These are phyloP conservation scores for Passerculus sandwichensis DNA, from an alignment of 2,797 vertebrate genomes.

Conservation along the genomic window DNA sequence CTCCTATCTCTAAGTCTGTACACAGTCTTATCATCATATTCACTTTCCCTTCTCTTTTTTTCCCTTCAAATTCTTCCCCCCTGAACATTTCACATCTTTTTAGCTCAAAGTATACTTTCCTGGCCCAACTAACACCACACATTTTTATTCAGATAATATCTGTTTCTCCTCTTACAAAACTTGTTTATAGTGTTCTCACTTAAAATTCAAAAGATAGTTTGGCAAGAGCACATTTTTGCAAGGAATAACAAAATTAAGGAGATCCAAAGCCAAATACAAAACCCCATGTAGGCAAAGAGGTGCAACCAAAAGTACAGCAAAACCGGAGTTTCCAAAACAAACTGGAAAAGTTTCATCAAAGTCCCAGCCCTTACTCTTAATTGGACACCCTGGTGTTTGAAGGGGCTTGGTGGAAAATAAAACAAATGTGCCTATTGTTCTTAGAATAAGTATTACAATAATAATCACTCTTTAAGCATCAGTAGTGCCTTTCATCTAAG, in stretches of 20 bases:
- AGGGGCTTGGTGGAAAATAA: conserved; percentile 37
- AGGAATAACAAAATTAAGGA: neutral
- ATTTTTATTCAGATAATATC: neutral
- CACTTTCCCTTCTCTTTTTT: neutral
- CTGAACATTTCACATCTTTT: neutral
- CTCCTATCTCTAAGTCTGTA: neutral
- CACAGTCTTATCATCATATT: neutral
- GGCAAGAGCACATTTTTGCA: neutral
- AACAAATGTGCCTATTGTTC: conserved; percentile 62
- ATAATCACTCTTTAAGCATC: conserved; percentile 60
- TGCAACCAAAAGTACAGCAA: neutral
- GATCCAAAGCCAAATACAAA: neutral
- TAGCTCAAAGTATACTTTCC: neutral
- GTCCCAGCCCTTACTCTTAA: conserved; percentile 9
- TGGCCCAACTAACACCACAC: neutral
- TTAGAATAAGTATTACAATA: conserved; percentile 45
- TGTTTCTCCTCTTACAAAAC: neutral
- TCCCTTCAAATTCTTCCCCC: neutral
- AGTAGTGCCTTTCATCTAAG: conserved; percentile 65
- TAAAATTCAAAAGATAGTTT: neutral
- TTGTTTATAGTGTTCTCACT: neutral
- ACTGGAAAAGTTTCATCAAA: conserved; percentile 19
- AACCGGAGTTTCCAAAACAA: neutral
- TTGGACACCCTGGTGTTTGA: conserved; percentile 48
- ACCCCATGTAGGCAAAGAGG: neutral